phyloP scores from a whole-genome alignment of 2,113 vertebrate species.

The Silurus meridionalis region DNA sequence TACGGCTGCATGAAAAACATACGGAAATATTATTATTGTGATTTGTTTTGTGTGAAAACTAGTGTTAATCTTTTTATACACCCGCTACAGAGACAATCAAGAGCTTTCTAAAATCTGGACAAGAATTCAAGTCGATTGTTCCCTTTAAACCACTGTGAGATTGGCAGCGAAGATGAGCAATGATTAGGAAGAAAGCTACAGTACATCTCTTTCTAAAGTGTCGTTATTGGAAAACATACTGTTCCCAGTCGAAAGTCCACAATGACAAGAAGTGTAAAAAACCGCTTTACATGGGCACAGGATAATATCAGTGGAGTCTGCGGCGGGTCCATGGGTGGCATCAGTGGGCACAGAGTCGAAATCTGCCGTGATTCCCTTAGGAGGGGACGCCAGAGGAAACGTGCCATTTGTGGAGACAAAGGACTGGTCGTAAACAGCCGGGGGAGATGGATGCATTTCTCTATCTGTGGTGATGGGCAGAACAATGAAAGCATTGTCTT shows the following conservation, averaged over 20 bases:
- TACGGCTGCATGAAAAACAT: slow-evolving; percentile 24
- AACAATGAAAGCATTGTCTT: slow-evolving; percentile 46
- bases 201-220: slow-evolving; percentile 50
- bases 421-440: slow-evolving; percentile 11
- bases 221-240: slow-evolving; percentile 76
- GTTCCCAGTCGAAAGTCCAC: slow-evolving; percentile 75
- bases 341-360: slow-evolving; percentile 33
- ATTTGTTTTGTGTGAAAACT: slow-evolving; percentile 41
- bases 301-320: slow-evolving; percentile 40
- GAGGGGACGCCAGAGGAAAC: slow-evolving; percentile 17
- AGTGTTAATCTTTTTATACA: slow-evolving; percentile 46
- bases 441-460: slow-evolving; percentile 35
- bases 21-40: neutral
- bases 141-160: slow-evolving; percentile 44
- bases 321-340: slow-evolving; percentile 35
- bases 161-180: slow-evolving; percentile 13
- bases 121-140: slow-evolving; percentile 28
- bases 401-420: slow-evolving; percentile 49
- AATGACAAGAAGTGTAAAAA: slow-evolving; percentile 72
- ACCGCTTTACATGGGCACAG: slow-evolving; percentile 70
- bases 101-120: slow-evolving; percentile 24
- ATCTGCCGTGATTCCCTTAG: slow-evolving; percentile 26
- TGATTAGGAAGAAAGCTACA: slow-evolving; percentile 24
- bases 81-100: slow-evolving; percentile 37
- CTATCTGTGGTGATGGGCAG: slow-evolving; percentile 35